Evolutionary conservation across 2,113 vertebrate genomes (phyloP).

Genomic region (Panurus biarmicus): DNA sequence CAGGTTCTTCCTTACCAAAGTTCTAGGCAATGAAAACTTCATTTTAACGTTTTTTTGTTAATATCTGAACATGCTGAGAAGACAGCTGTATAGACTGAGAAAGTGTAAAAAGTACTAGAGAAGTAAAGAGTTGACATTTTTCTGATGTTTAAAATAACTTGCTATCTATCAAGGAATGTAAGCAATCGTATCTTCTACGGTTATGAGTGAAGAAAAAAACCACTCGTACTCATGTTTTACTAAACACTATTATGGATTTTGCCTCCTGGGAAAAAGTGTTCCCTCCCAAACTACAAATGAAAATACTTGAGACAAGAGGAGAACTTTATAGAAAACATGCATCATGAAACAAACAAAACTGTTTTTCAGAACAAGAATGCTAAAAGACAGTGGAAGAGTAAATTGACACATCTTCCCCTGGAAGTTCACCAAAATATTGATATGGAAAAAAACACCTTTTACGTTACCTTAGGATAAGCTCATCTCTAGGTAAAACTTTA

Average conservation of each 20-base stretch:
- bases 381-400: background rate
- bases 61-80: background rate
- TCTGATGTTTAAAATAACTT: background rate
- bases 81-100: fast-evolving
- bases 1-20: background rate
- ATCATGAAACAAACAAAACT: background rate
- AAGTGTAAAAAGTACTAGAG: background rate
- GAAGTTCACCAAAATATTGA: background rate
- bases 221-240: background rate
- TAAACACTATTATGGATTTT: background rate
- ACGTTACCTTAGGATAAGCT: conserved; percentile 88
- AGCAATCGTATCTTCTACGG: background rate
- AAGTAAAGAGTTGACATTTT: background rate
- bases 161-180: background rate
- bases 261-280: background rate
- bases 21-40: fast-evolving
- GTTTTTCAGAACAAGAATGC: background rate
- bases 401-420: background rate
- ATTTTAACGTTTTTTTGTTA: background rate
- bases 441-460: background rate
- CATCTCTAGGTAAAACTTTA: conserved; percentile 94
- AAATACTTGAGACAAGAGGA: background rate
- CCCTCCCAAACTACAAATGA: background rate
- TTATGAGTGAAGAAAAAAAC: background rate
- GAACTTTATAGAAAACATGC: background rate